Evolutionary conservation across 1,140 invertebrate genomes (phyloP), one percentile per base, ranked within the genome.

Genomic region (Lanistes nyassanus): DNA sequence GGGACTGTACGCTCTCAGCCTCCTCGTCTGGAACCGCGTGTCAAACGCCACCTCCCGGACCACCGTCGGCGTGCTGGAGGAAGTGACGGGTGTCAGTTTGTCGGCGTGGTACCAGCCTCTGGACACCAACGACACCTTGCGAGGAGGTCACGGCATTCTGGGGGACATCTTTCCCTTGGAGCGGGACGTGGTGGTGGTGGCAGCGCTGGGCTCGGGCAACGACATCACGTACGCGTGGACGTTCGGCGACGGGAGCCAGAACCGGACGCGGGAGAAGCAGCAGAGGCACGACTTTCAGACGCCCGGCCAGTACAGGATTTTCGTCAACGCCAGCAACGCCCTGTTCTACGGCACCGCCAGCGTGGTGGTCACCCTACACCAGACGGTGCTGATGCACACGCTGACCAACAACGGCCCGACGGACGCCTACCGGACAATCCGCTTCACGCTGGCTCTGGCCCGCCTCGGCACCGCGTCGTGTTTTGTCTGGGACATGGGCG

Each of bases 401-500:
- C 56, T 83, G 21, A 77, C 53, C 42, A 83, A 83, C 62, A 58
- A 80, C 64, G 82, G 82, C 21, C 82, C 82, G n/a, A 72, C 75
- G 4, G 78, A 77, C 9, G 79, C 82, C 0, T 81, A 74, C 74
- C 55, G 75, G 34, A 69, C 66, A 0, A 79, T 82, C 9, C 74
- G 75, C 19, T 82, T 82, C 73, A 71, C 53, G 9, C 62, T 81
- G 16, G 65, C 72, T 16, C 74, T 83, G 6, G 67, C 69, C 9
- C 67, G 77, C 23, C 74, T 74, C 16, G 82, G 82, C 19, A 82
- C 82, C 36, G 51, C 76, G 19, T 64, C 82, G 2, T 83, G 82
- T 62, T 82, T 76, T 69, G 53, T 77, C n/a, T 83, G 80, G 80
- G 39, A 79, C 36, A 80, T 83, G 76, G 80, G 80, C n/a, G 82